Percentiles rank a stretch among this genome's conserved stretches.
Evolutionary conservation across 2,113 vertebrate genomes (phyloP).

Genomic region (Lutjanus erythropterus): DNA sequence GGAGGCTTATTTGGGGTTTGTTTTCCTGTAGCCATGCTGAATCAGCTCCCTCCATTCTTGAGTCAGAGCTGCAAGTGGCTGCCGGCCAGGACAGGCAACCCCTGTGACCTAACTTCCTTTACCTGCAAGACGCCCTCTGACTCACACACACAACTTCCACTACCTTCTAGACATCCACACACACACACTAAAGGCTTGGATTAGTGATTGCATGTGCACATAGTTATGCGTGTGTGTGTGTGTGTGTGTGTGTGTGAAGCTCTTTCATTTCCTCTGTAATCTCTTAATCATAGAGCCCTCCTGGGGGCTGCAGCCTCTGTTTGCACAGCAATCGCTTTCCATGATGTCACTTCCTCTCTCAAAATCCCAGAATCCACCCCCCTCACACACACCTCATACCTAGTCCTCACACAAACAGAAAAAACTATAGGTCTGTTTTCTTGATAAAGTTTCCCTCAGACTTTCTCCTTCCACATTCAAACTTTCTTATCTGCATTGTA

Average conservation of each 20-base stretch:
- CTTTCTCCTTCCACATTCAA: not conserved
- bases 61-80: conserved; percentile 60
- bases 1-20: conserved; percentile 55
- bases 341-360: conserved; percentile 78
- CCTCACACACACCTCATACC: conserved; percentile 6
- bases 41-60: conserved; percentile 61
- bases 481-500: not conserved
- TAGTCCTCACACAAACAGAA: not conserved
- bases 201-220: conserved; percentile 41
- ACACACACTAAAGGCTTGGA: conserved; percentile 24
- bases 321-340: conserved; percentile 74
- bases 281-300: conserved; percentile 78
- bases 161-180: conserved; percentile 32
- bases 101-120: conserved; percentile 50
- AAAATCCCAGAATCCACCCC: too few relatives aligned
- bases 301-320: conserved; percentile 66
- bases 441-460: not conserved
- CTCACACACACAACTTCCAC: not conserved
- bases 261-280: conserved; percentile 80
- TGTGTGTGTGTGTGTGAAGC: conserved; percentile 26
- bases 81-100: conserved; percentile 53
- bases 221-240: not conserved
- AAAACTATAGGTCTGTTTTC: not conserved
- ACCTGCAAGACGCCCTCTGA: conserved; percentile 29
- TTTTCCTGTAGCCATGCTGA: conserved; percentile 69